Conservation (phyloP, 2,888 invertebrate species). For the Rotaria sp. region DNA sequence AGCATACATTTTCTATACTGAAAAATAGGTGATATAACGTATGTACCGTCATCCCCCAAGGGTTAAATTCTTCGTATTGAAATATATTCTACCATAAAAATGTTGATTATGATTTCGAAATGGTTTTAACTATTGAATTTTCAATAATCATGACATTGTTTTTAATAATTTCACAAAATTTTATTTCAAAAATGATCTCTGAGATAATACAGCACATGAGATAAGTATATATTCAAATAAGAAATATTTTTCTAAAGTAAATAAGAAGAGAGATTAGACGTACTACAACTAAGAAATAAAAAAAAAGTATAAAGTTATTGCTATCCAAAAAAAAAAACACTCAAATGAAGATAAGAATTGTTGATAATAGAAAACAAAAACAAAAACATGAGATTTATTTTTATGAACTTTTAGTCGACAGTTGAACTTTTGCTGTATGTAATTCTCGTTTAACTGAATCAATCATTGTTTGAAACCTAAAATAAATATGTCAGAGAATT, state of each 20-base stretch:
- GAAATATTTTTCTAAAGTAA: background rate
- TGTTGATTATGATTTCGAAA: too few species aligned
- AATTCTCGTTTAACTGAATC: slow-evolving; percentile 27
- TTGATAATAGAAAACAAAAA: background rate
- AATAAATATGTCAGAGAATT: background rate
- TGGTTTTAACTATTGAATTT: too few species aligned
- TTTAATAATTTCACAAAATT: background rate
- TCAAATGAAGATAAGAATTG: background rate
- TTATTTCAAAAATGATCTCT: background rate
- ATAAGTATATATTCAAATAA: background rate
- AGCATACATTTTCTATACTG: too few species aligned
- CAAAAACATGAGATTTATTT: background rate
- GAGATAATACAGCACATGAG: background rate
- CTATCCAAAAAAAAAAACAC: background rate
- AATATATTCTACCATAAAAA: too few species aligned
- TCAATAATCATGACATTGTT: too few species aligned
- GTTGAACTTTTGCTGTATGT: slow-evolving; percentile 12
- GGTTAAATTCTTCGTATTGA: too few species aligned
- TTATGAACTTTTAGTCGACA: background rate
- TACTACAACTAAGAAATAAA: background rate
- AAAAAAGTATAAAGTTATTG: background rate
- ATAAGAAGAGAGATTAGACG: background rate
- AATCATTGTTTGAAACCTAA: slow-evolving; percentile 25
- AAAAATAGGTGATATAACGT: too few species aligned
- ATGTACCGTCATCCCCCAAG: too few species aligned